A percentile compares a stretch with the other conserved stretches of the same genome.
Conservation (phyloP, 64 coral and sea anemone species). For the Hydrozoanthus tunicans region DNA sequence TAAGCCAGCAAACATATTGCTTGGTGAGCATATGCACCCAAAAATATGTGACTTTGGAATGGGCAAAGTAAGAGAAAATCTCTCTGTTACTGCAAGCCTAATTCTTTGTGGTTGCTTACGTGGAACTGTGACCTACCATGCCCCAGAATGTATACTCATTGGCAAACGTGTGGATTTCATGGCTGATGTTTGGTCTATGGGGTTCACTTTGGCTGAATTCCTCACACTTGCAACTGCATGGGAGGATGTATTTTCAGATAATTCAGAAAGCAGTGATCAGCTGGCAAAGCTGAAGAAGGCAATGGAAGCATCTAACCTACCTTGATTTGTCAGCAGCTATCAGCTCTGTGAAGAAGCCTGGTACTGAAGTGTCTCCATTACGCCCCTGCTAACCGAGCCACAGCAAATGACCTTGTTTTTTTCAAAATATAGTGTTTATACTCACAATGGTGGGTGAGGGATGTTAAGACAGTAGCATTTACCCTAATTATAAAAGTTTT, state of each 20-base stretch:
- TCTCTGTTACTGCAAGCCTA: conserved; percentile 34
- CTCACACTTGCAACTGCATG: conserved; percentile 15
- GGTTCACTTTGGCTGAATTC: conserved; percentile 53
- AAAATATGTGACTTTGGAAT: conserved; percentile 67
- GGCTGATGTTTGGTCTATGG: conserved; percentile 51
- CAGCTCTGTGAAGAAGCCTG: background rate
- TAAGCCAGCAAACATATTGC: conserved; percentile 56
- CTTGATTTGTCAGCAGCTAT: background rate
- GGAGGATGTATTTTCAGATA: conserved; percentile 28
- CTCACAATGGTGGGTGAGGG: background rate
- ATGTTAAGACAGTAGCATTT: background rate
- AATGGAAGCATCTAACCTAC: background rate
- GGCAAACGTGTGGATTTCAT: background rate
- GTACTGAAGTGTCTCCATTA: background rate
- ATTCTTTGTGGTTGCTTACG: conserved; percentile 31
- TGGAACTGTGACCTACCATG: conserved; percentile 33
- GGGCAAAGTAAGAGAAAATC: conserved; percentile 29
- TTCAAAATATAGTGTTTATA: background rate
- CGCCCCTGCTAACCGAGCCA: background rate
- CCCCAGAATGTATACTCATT: conserved; percentile 46
- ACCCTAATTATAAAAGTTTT: background rate
- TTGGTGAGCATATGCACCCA: conserved; percentile 24
- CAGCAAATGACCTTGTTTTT: background rate
- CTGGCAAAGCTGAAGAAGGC: conserved; percentile 25
- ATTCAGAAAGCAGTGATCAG: background rate